Evolutionary conservation across 1,140 invertebrate genomes (phyloP).

Genomic region (Idris sp.): DNA sequence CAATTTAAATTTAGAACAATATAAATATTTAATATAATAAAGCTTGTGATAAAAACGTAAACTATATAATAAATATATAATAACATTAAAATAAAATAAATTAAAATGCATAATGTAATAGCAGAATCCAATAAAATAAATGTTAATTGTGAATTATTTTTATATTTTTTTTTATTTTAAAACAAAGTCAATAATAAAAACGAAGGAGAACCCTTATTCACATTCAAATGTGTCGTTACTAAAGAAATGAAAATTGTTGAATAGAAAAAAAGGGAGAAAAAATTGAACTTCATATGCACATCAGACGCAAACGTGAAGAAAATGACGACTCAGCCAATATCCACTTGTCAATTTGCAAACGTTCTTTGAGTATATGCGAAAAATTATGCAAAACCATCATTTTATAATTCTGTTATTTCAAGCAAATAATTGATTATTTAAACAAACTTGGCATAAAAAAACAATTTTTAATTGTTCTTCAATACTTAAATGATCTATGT

Average conservation of each 20-base stretch:
- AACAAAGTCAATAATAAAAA: constrained; percentile 17
- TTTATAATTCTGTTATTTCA: constrained; percentile 21
- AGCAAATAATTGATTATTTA: constrained; percentile 7
- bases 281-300: constrained; percentile 19
- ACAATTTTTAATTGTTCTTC: no score
- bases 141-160: background rate
- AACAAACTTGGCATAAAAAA: no score
- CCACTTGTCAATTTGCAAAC: constrained; percentile 36
- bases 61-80: no score
- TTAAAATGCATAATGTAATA: no score
- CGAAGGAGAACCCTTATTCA: constrained; percentile 20
- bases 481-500: no score
- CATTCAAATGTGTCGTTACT: constrained; percentile 37
- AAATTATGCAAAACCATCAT: constrained; percentile 28
- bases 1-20: no score
- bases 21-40: no score
- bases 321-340: constrained; percentile 47
- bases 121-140: no score
- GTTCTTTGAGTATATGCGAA: constrained; percentile 31
- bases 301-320: constrained; percentile 39
- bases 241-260: constrained; percentile 33
- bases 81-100: no score
- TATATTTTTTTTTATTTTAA: constrained; percentile 7
- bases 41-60: no score
- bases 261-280: constrained; percentile 12